Conservation (phyloP, 2,797 vertebrate genomes). For the Cyclura pinguis region DNA sequence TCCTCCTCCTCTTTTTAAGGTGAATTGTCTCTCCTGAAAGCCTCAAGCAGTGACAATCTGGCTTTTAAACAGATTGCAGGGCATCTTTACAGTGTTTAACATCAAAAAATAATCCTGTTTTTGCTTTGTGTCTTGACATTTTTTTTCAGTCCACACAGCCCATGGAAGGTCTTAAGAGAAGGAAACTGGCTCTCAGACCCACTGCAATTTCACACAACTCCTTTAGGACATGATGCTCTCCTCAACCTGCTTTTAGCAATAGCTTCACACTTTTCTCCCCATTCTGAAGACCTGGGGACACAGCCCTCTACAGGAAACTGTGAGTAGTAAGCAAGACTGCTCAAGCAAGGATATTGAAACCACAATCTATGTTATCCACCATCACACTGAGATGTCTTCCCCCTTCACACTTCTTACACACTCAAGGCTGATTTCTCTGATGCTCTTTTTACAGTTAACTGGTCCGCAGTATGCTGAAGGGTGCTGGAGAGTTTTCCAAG, state of each 20-base stretch:
- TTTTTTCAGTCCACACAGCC: too few relatives aligned
- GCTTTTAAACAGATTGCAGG: too few relatives aligned
- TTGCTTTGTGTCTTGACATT: too few relatives aligned
- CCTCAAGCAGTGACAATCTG: too few relatives aligned
- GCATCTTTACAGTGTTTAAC: too few relatives aligned
- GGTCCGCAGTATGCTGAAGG: constrained; percentile 12
- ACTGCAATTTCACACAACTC: too few relatives aligned
- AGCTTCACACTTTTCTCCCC: background rate
- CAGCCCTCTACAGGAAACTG: background rate
- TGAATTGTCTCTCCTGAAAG: too few relatives aligned
- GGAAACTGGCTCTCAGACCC: background rate
- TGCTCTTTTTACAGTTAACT: constrained; percentile 42
- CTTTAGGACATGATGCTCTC: background rate
- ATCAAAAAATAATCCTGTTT: too few relatives aligned
- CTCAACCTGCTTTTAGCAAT: background rate
- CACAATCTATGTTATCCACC: constrained; percentile 20
- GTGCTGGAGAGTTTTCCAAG: constrained; percentile 18
- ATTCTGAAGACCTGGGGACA: background rate
- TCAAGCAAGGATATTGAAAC: constrained; percentile 35
- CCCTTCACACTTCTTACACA: constrained; percentile 22
- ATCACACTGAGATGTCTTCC: constrained; percentile 21
- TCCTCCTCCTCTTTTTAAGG: too few relatives aligned
- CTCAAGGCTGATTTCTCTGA: constrained; percentile 31
- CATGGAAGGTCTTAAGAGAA: too few relatives aligned
- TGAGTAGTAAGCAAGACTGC: constrained; percentile 20